Evolutionary conservation across 1,140 invertebrate genomes (phyloP).

Genomic region (Drosophila parabipectinata): DNA sequence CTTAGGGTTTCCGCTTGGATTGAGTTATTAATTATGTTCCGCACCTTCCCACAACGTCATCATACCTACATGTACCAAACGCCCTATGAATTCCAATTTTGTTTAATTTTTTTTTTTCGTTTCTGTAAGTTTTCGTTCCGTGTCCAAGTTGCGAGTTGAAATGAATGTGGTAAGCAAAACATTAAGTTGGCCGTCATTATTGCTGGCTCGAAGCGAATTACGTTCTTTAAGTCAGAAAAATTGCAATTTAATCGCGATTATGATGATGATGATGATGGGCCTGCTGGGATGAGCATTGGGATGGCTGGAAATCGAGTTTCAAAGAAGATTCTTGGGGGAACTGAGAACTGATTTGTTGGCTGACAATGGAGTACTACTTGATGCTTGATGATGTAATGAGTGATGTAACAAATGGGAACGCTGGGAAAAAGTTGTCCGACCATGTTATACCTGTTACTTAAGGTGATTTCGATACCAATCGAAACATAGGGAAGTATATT

Average conservation of each 20-base stretch:
- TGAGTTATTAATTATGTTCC: conserved; percentile 82
- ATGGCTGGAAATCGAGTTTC: not conserved
- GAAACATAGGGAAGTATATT: no score
- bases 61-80: not conserved
- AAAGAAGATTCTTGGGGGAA: not conserved
- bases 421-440: not conserved
- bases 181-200: conserved; percentile 59
- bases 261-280: conserved; percentile 53
- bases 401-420: conserved; percentile 4
- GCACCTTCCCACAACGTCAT: conserved; percentile 20
- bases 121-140: conserved; percentile 33
- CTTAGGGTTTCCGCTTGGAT: conserved; percentile 77
- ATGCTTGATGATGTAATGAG: conserved; percentile 5
- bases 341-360: not conserved
- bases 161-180: conserved; percentile 59
- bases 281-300: not conserved
- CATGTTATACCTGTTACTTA: no score
- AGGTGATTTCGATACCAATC: no score
- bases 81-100: conserved; percentile 26
- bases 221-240: conserved; percentile 72
- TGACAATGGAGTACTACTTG: not conserved
- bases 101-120: not conserved
- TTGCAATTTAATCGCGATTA: conserved; percentile 75
- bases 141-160: conserved; percentile 52
- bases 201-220: conserved; percentile 50